Percentiles rank a stretch among this genome's conserved stretches.
Evolutionary conservation across 2,888 invertebrate genomes (phyloP).

Genomic region (Piscicola geometra): DNA sequence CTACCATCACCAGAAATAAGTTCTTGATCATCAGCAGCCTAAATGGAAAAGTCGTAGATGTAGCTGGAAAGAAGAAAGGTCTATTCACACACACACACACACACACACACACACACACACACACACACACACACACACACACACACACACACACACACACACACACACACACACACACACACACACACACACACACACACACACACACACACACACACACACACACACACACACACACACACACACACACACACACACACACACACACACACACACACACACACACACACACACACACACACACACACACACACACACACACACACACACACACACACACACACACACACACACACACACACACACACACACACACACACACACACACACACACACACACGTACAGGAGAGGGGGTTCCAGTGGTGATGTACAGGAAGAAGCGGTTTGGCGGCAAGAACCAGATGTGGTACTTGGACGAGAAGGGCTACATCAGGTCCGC

Average conservation of each 20-base stretch:
- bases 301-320: slow-evolving; percentile 10
- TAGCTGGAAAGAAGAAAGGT: no score
- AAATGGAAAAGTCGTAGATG: no score
- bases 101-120: no score
- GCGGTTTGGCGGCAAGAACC: slow-evolving; percentile 11
- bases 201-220: slow-evolving; percentile 24
- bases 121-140: no score
- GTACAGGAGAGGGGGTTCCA: not conserved
- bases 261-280: slow-evolving; percentile 19
- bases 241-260: slow-evolving; percentile 23
- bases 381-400: slow-evolving; percentile 17
- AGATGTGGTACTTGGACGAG: slow-evolving; percentile 29
- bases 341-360: slow-evolving; percentile 20
- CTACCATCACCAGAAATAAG: no score
- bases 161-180: not conserved
- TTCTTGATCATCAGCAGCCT: no score
- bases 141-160: no score
- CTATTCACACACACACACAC: no score
- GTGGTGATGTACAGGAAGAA: slow-evolving; percentile 26
- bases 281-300: slow-evolving; percentile 19
- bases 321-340: slow-evolving; percentile 16
- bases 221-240: slow-evolving; percentile 25
- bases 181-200: not conserved
- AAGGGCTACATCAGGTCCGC: no score
- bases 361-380: slow-evolving; percentile 16